phyloP scores from a whole-genome alignment of 2,113 vertebrate genomes.

The Podarcis muralis region DNA sequence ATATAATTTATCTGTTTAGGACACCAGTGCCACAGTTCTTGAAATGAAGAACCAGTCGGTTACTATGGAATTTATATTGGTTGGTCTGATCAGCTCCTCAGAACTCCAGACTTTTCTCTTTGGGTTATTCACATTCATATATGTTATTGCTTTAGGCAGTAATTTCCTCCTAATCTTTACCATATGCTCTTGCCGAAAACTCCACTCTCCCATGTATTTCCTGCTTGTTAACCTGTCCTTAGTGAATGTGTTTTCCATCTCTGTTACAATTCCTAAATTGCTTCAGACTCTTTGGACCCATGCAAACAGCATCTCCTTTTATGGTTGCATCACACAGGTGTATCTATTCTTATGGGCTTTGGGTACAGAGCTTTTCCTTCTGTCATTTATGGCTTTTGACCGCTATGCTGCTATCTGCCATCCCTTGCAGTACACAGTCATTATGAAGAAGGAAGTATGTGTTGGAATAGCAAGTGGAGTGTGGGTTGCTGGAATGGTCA shows the following conservation, averaged over 20 bases:
- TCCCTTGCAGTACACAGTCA: slow-evolving; percentile 43
- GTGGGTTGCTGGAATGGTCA: slow-evolving; percentile 22
- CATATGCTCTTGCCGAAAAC: not conserved
- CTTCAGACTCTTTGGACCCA: slow-evolving; percentile 37
- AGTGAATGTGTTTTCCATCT: slow-evolving; percentile 35
- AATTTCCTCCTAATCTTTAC: slow-evolving; percentile 14
- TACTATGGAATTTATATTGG: not conserved
- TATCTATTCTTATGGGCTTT: not conserved
- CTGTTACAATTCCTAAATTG: slow-evolving; percentile 52
- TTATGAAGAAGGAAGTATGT: slow-evolving; percentile 50
- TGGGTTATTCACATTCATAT: not conserved
- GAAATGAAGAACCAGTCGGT: not conserved
- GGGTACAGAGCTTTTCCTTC: slow-evolving; percentile 1
- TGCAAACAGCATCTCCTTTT: slow-evolving; percentile 25
- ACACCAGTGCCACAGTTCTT: too few relatives aligned
- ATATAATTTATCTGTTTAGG: too few relatives aligned
- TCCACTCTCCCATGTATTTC: slow-evolving; percentile 22
- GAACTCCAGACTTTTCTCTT: not conserved
- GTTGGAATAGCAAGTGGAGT: slow-evolving; percentile 7
- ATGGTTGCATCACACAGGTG: not conserved
- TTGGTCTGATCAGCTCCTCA: not conserved
- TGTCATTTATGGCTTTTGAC: slow-evolving; percentile 61
- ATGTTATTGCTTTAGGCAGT: not conserved
- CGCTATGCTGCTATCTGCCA: slow-evolving; percentile 54
- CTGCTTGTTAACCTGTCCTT: not conserved